These are phyloP conservation scores for Bothrops jararaca DNA, from an alignment of 2,113 vertebrate species.

Conservation along the genomic window DNA sequence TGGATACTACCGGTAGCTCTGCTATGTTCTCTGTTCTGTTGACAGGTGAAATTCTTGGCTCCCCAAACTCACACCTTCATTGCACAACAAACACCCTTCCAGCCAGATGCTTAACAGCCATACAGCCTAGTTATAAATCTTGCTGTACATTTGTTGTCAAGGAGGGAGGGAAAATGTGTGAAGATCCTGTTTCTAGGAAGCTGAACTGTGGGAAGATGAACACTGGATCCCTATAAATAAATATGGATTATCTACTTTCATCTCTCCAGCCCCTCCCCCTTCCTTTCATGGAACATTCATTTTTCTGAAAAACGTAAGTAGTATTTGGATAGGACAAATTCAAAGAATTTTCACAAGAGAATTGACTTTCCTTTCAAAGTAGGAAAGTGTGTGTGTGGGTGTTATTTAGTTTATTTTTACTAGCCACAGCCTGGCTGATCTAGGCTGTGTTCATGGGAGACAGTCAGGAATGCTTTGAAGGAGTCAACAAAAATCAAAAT, in stretches of 20 bases:
- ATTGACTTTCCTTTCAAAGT: not conserved
- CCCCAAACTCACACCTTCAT: not conserved
- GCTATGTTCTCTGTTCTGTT: not conserved
- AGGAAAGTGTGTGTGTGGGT: not conserved
- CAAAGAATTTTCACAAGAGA: not conserved
- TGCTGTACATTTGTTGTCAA: not conserved
- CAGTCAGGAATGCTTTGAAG: not conserved
- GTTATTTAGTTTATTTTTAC: not conserved
- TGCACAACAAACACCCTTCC: not conserved
- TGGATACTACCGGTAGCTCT: not conserved
- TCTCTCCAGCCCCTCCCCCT: not conserved
- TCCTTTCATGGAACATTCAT: not conserved
- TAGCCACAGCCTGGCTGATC: not conserved
- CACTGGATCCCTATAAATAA: not conserved
- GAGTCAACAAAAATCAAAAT: not conserved
- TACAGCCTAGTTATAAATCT: not conserved
- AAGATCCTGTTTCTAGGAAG: not conserved
- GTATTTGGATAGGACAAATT: not conserved
- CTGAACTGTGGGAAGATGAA: not conserved
- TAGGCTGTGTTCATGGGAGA: not conserved
- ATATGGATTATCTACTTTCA: not conserved
- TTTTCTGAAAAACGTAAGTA: not conserved
- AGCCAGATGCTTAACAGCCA: not conserved
- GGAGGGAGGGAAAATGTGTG: not conserved
- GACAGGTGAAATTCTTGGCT: not conserved